Percentiles rank a stretch among this genome's conserved stretches.
Evolutionary conservation across 1,140 invertebrate genomes (phyloP).

Genomic region (Hesperophylax magnus): DNA sequence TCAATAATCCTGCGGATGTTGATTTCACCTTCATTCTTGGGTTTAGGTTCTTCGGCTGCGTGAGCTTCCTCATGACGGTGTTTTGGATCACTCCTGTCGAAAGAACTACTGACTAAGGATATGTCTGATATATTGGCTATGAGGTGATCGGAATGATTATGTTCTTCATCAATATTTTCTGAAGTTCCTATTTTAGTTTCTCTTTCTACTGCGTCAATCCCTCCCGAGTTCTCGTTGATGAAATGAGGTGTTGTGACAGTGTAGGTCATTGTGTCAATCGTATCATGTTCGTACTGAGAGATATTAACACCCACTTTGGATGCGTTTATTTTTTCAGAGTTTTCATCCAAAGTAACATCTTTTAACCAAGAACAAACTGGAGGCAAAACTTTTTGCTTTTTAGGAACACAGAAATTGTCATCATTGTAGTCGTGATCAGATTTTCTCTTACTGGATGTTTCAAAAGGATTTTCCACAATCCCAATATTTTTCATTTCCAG

Average conservation of each 20-base stretch:
- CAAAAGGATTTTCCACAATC: not conserved
- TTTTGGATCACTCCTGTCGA: conserved; percentile 32
- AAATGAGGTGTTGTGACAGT: conserved; percentile 2
- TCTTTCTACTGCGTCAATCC: not conserved
- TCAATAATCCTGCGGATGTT: not conserved
- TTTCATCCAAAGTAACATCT: not conserved
- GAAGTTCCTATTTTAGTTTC: not conserved
- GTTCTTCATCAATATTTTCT: not conserved
- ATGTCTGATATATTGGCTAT: conserved; percentile 41
- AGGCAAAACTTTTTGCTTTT: conserved; percentile 32
- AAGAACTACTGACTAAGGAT: conserved; percentile 36
- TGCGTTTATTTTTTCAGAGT: not conserved
- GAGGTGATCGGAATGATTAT: conserved; percentile 4
- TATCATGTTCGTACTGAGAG: not conserved
- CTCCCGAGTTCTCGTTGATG: not conserved
- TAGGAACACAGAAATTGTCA: conserved; percentile 8
- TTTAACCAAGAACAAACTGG: conserved; percentile 38
- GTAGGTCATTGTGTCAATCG: conserved; percentile 21
- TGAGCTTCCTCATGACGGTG: not conserved
- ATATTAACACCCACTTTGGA: not conserved
- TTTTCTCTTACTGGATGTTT: conserved; percentile 29
- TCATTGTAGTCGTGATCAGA: conserved; percentile 16
- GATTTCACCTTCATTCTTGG: not conserved
- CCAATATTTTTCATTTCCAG: not conserved
- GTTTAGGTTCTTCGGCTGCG: not conserved